Evolutionary conservation across 2,888 invertebrate species (phyloP).

Genomic region (Tanypteryx hageni): DNA sequence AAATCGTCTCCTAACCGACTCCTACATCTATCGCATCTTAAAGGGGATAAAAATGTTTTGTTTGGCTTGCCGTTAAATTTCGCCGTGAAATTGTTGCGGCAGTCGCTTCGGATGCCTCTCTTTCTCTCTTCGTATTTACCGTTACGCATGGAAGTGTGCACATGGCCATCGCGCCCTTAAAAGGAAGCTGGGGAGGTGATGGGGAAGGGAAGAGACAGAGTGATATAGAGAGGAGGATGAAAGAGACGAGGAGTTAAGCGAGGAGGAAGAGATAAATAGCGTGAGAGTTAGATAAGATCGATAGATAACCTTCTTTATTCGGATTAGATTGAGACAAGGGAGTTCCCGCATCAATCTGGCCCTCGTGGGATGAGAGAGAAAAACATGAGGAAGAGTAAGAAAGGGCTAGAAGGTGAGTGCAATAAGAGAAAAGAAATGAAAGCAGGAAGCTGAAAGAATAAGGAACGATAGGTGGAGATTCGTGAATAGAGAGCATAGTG

Average conservation of each 20-base stretch:
- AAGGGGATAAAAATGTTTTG: neutral
- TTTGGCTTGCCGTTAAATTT: conserved; percentile 24
- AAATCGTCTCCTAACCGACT: too few relatives aligned
- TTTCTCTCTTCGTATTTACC: neutral
- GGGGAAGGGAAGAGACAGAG: neutral
- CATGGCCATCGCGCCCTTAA: conserved; percentile 21
- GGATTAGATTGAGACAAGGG: too few relatives aligned
- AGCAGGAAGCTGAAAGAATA: too few relatives aligned
- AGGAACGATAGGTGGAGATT: too few relatives aligned
- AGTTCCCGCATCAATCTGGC: too few relatives aligned
- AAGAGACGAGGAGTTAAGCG: neutral
- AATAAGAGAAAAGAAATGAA: neutral
- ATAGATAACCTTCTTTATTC: neutral
- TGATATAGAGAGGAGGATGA: neutral
- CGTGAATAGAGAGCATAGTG: too few relatives aligned
- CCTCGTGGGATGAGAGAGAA: neutral
- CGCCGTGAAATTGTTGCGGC: conserved; percentile 24
- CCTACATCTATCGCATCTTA: neutral
- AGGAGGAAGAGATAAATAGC: neutral
- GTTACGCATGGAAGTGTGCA: neutral
- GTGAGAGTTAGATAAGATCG: neutral
- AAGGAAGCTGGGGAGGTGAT: neutral
- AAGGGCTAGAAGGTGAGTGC: neutral
- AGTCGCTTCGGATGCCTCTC: neutral
- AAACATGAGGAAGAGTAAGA: neutral